phyloP scores from a whole-genome alignment of 1,140 invertebrate species.

The Macrotrachela quadricornifera region DNA sequence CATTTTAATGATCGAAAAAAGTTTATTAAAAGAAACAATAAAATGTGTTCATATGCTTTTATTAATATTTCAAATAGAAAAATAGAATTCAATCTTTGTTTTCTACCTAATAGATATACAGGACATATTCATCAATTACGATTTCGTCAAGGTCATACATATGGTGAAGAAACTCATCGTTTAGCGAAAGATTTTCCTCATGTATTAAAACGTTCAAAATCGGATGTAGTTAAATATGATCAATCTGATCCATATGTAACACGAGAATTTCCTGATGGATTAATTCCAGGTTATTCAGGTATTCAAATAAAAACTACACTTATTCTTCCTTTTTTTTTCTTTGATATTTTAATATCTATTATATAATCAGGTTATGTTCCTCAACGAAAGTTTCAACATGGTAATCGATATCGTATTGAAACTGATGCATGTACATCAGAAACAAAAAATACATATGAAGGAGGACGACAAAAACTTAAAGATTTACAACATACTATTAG shows the following conservation, averaged over 20 bases:
- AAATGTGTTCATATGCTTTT: too few species aligned
- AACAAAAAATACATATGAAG: too few species aligned
- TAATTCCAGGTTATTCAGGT: constrained; percentile 31
- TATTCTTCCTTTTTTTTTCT: not conserved
- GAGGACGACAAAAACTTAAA: too few species aligned
- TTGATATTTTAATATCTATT: constrained; percentile 3
- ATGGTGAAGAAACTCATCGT: constrained; percentile 24
- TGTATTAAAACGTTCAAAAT: not conserved
- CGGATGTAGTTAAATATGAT: not conserved
- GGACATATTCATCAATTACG: constrained; percentile 29
- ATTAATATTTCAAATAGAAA: too few species aligned
- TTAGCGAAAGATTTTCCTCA: constrained; percentile 17
- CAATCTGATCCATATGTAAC: constrained; percentile 14
- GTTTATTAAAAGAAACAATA: too few species aligned
- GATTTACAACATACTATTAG: too few species aligned
- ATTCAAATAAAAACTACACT: not conserved
- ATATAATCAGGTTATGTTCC: constrained; percentile 25
- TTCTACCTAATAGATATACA: constrained; percentile 20
- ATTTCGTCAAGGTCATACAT: constrained; percentile 27
- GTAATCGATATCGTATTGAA: constrained; percentile 24
- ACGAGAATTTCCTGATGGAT: constrained; percentile 24
- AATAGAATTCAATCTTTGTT: too few species aligned
- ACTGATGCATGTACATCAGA: constrained; percentile 21
- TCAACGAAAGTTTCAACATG: constrained; percentile 22
- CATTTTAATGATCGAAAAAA: constrained; percentile 2